Evolutionary conservation across 30 jellyfish, hydroid and myxozoan genomes (phyloP).

Genomic region (Hydra vulgaris): DNA sequence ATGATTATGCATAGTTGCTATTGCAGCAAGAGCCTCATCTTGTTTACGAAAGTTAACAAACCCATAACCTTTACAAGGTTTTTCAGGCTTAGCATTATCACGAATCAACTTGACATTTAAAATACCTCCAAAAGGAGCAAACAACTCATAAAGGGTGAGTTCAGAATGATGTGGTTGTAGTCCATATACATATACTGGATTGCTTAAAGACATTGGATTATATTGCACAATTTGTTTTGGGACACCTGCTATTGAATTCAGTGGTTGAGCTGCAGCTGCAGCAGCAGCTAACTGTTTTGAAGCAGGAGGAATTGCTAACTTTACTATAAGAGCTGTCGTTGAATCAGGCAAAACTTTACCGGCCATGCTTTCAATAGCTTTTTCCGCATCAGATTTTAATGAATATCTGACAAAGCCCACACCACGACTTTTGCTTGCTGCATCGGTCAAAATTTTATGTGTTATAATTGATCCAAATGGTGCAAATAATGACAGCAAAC

Average conservation of each 20-base stretch:
- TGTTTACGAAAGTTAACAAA: constrained; percentile 73
- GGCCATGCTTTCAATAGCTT: constrained; percentile 79
- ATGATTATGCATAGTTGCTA: constrained; percentile 54
- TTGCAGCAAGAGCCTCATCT: constrained; percentile 87
- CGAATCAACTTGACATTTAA: constrained; percentile 82
- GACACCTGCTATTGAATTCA: background rate
- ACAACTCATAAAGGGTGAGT: constrained; percentile 68
- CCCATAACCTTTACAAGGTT: constrained; percentile 97
- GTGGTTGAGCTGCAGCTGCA: constrained; percentile 17
- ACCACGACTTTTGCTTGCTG: constrained; percentile 82
- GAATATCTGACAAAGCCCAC: constrained; percentile 92
- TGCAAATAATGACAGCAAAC: constrained; percentile 51
- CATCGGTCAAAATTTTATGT: constrained; percentile 64
- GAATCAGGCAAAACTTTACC: constrained; percentile 59
- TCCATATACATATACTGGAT: constrained; percentile 70
- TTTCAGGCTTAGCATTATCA: constrained; percentile 73
- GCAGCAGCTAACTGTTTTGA: constrained; percentile 51
- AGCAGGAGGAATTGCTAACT: constrained; percentile 97
- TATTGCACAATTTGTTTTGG: background rate
- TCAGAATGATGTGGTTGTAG: constrained; percentile 86
- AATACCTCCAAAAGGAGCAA: constrained; percentile 98
- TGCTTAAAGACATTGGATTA: background rate
- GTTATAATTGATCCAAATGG: constrained; percentile 88
- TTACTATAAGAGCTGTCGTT: constrained; percentile 55
- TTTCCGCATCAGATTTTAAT: constrained; percentile 78